Conservation (phyloP, 2,797 vertebrate species). For the Erpetoichthys calabaricus region DNA sequence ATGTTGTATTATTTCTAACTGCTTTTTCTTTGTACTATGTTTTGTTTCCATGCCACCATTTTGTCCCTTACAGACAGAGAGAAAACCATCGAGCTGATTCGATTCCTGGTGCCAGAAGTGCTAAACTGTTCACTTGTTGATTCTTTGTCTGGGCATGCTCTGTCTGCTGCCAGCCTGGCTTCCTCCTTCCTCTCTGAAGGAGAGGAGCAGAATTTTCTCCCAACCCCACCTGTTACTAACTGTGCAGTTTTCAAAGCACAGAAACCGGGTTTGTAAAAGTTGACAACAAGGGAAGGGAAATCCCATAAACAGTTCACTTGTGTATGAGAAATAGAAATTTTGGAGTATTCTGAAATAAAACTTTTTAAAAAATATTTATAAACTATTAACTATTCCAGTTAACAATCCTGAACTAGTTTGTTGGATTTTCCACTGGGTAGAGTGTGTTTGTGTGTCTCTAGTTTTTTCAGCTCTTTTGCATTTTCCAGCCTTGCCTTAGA, state of each 20-base stretch:
- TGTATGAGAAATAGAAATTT: neutral
- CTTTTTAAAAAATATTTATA: too few species aligned
- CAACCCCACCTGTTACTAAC: constrained; percentile 42
- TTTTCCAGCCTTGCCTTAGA: neutral
- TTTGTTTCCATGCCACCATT: constrained; percentile 26
- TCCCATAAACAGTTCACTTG: constrained; percentile 21
- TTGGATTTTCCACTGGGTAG: neutral
- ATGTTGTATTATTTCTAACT: constrained; percentile 5
- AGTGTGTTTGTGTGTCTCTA: neutral
- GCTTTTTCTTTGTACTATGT: constrained; percentile 2
- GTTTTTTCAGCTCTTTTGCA: neutral
- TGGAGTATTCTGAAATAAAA: neutral
- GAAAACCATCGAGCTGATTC: constrained; percentile 59
- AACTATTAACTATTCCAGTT: too few species aligned
- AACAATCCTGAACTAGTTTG: neutral
- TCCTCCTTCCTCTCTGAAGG: constrained; percentile 45
- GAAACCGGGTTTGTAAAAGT: constrained; percentile 51
- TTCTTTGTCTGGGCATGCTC: constrained; percentile 54
- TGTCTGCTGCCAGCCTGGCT: constrained; percentile 53
- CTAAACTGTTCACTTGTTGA: constrained; percentile 57
- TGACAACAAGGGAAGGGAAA: constrained; percentile 31
- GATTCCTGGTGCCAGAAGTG: constrained; percentile 55
- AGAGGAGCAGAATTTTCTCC: constrained; percentile 39
- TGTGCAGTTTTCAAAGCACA: constrained; percentile 58
- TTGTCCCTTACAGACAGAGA: constrained; percentile 46